Evolutionary conservation across 2,888 invertebrate species (phyloP), one percentile per base, ranked within the genome.

Genomic region (Meganola albula): DNA sequence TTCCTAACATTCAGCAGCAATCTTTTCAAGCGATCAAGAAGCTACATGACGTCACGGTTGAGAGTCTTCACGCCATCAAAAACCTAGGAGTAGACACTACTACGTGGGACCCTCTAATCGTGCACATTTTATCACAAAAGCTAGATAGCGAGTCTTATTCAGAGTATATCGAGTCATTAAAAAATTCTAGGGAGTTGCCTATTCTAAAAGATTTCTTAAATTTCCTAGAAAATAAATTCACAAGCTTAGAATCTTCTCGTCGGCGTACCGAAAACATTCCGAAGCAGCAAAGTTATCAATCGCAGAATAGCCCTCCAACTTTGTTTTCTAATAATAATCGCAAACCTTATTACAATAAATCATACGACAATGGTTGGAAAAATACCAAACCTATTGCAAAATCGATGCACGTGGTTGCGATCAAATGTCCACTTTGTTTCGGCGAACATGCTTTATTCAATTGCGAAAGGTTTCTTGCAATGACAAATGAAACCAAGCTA

Each of bases 141-240:
- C 2, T 30, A 9, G 29, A 29, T 6, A 2, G 10, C 8, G 29
- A 29, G 4, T 9, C 29, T 1, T 8, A 29, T 8, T 2, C 4
- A 1, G 24, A 31, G 8, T 20, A 27, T 4, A 13, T 32, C 2
- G 27, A 27, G 5, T 32, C 32, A 1, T 10, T 28, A 6, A 26
- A 26, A 14, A 21, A 26, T 8, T n/a, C 11, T 1, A 13, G 32
- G 2, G 32, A 26, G 2, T 20, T 26, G 3, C 32, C 32, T 5
- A 8, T 1, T 7, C 10, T 32, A 3, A 10, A 26, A 14, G 22
- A 32, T 4, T 26, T 32, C 8, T 10, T 32, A 12, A 11, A 13
- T 2, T 26, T 13, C 6, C 10, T 32, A 3, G 32, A 32, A 22
- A 14, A 9, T 1, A 32, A 14, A 11, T 32, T 32, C 10, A 32